phyloP scores from a whole-genome alignment of 2,113 vertebrate genomes.

The Pterocles burchelli region DNA sequence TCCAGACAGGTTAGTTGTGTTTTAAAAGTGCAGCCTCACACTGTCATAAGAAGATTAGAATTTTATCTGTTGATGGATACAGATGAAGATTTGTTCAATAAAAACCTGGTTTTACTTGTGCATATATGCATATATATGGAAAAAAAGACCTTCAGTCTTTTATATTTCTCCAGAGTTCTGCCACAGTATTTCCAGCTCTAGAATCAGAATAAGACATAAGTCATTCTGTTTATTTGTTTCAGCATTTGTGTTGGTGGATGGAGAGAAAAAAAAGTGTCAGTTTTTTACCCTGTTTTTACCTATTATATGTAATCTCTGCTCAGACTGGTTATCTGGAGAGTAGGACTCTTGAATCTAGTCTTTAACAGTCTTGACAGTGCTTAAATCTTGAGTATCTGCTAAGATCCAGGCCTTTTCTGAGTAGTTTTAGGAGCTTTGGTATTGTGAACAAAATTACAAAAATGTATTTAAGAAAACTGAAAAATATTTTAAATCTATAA shows the following conservation, averaged over 20 bases:
- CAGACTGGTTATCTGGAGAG: neutral
- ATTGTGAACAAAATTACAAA: neutral
- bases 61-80: neutral
- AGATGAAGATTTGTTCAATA: neutral
- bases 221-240: neutral
- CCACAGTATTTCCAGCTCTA: neutral
- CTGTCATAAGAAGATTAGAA: neutral
- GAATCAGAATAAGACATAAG: neutral
- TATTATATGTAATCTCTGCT: neutral
- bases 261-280: fast-evolving
- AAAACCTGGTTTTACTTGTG: neutral
- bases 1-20: slow-evolving; percentile 90
- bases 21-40: neutral
- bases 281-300: neutral
- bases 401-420: neutral
- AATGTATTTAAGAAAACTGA: neutral
- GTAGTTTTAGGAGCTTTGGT: neutral
- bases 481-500: neutral
- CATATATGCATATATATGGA: neutral
- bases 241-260: neutral
- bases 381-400: neutral
- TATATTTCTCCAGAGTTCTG: neutral
- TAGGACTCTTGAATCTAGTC: neutral
- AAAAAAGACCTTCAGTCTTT: neutral
- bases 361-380: neutral